Conservation (phyloP, 64 coral and sea anemone genomes). For the Porites australiensis region DNA sequence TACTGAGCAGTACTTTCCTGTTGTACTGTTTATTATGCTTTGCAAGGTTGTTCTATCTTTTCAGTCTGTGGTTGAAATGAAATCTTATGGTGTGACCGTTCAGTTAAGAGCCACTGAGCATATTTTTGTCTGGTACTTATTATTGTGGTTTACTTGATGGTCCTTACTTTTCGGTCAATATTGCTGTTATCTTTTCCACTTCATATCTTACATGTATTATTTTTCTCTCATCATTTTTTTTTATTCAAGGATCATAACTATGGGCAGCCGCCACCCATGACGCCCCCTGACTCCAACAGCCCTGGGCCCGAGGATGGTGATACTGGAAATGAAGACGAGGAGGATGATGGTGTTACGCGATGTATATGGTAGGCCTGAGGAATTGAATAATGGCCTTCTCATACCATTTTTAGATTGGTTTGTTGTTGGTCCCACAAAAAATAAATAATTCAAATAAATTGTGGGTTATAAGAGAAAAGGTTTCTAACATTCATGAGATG, state of each 20-base stretch:
- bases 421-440: too few species aligned
- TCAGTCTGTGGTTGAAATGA: background rate
- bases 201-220: too few species aligned
- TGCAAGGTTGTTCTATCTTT: too few species aligned
- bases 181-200: too few species aligned
- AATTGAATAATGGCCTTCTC: too few species aligned
- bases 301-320: conserved; percentile 95
- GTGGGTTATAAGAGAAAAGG: too few species aligned
- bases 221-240: background rate
- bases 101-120: background rate
- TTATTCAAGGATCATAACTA: conserved; percentile 94
- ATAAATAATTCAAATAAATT: too few species aligned
- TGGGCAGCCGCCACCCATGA: conserved; percentile 97
- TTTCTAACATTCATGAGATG: too few species aligned
- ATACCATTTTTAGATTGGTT: too few species aligned
- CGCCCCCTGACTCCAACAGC: conserved; percentile 93
- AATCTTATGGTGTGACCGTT: background rate
- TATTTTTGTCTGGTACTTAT: background rate
- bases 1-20: too few species aligned
- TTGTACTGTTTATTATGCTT: too few species aligned
- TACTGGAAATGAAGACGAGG: conserved; percentile 97
- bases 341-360: conserved; percentile 86
- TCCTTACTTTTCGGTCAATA: background rate
- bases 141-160: background rate
- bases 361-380: conserved; percentile 91